Conservation (phyloP, 35 echinoderm and acorn worm genomes). For the Patiria miniata region DNA sequence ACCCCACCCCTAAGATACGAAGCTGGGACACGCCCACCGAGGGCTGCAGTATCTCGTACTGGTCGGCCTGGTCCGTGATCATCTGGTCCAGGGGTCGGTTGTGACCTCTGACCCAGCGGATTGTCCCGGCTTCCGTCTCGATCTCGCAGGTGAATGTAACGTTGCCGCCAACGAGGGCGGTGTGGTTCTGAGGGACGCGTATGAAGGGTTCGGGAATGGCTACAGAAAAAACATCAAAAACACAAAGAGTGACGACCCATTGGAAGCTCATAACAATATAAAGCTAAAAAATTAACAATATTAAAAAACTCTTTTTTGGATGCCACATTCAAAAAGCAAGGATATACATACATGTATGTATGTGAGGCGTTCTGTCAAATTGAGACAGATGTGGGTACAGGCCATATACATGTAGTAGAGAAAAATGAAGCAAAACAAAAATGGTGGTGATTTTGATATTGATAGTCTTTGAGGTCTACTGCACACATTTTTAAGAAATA, state of each 20-base stretch:
- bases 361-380: too few species aligned
- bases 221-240: background rate
- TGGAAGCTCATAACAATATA: background rate
- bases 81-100: background rate
- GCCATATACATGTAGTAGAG: too few species aligned
- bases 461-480: too few species aligned
- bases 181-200: conserved; percentile 12
- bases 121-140: background rate
- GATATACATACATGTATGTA: too few species aligned
- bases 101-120: background rate
- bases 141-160: background rate
- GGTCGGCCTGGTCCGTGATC: background rate
- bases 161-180: background rate
- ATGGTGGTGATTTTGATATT: too few species aligned
- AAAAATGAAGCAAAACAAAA: too few species aligned
- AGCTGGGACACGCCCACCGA: background rate
- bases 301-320: too few species aligned
- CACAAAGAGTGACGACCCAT: background rate
- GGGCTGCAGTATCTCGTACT: background rate
- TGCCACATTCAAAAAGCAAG: too few species aligned
- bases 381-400: too few species aligned
- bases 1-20: background rate
- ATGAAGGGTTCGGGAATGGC: conserved; percentile 26
- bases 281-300: too few species aligned
- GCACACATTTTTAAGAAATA: too few species aligned